Evolutionary conservation across 2,888 invertebrate genomes (phyloP), one percentile per base, ranked within the genome.

Genomic region (Caradrina kadenii): DNA sequence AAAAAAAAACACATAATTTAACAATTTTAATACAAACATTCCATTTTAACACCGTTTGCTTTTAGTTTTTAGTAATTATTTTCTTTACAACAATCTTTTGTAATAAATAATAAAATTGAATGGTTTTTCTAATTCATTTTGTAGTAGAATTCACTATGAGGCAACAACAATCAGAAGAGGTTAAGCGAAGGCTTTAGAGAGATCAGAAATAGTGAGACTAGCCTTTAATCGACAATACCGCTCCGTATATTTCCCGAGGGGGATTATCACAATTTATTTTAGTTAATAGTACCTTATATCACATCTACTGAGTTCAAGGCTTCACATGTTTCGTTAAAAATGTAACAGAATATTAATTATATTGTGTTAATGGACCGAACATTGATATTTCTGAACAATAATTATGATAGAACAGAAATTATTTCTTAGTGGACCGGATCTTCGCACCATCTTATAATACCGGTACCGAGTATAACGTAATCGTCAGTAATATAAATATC

Each of bases 171-270:
- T 26, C 21, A n/a, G 2, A 1, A 21, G 39, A 39, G 10, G n/a
- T 4, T 19, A 22, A 59, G 5, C 26, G 13, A 2, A 42, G 48
- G 21, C 39, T 48, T 68, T 39, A 22, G 35, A 58, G 35, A 71
- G 11, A 17, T 54, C 17, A 45, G 45, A 4, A 26, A 26, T 22
- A 50, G 15, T 13, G 19, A 58, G 19, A 22, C n/a, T 15, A 48
- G 6, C 26, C 42, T n/a, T 54, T 45, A 55, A 53, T 55, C n/a
- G 66, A 76, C 56, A 26, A 60, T 22, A 68, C 21, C 48, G n/a
- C 53, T 48, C 17, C 56, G 56, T 42, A 54, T 74, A 79, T 76
- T 76, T 78, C 81, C 71, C 77, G 1, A 35, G 81, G 21, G 81
- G 50, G 31, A 48, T 15, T 31, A 48, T 39, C 63, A 56, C 50